Conservation (phyloP, 1,140 invertebrate species). For the Capitella teleta region DNA sequence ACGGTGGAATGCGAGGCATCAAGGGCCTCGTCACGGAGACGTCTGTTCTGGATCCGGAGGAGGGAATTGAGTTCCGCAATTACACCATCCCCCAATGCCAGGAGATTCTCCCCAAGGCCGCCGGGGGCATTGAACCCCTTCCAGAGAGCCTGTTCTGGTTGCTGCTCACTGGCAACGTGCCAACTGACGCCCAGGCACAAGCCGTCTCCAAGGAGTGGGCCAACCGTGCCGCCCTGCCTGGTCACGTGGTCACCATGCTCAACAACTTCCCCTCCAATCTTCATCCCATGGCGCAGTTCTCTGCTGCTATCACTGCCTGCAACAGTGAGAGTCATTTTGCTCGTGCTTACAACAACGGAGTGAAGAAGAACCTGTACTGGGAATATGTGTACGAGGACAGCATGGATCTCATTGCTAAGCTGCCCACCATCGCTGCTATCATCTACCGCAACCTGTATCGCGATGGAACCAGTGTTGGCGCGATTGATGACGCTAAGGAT, state of each 20-base stretch:
- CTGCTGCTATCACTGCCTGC: constrained; percentile 77
- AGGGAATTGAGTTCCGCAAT: constrained; percentile 90
- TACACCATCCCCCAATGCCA: constrained; percentile 92
- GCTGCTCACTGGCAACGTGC: constrained; percentile 81
- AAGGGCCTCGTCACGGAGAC: constrained; percentile 90
- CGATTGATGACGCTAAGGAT: constrained; percentile 79
- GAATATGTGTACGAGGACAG: constrained; percentile 84
- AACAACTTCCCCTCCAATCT: constrained; percentile 89
- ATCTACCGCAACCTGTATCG: constrained; percentile 85
- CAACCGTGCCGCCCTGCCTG: constrained; percentile 70
- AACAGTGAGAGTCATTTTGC: constrained; percentile 91
- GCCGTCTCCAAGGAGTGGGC: constrained; percentile 82
- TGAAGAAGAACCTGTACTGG: constrained; percentile 80
- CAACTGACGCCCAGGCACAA: constrained; percentile 59
- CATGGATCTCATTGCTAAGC: constrained; percentile 91
- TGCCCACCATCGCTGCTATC: constrained; percentile 85
- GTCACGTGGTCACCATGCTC: constrained; percentile 85
- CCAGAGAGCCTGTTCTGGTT: constrained; percentile 96
- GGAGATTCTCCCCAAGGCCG: constrained; percentile 73
- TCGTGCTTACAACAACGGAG: constrained; percentile 74
- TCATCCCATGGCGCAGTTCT: constrained; percentile 94
- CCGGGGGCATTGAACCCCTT: constrained; percentile 73
- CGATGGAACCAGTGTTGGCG: constrained; percentile 72
- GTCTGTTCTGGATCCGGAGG: constrained; percentile 85
- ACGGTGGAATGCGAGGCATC: constrained; percentile 95